Evolutionary conservation across 2,888 invertebrate genomes (phyloP).

Genomic region (Brachyptera risi): DNA sequence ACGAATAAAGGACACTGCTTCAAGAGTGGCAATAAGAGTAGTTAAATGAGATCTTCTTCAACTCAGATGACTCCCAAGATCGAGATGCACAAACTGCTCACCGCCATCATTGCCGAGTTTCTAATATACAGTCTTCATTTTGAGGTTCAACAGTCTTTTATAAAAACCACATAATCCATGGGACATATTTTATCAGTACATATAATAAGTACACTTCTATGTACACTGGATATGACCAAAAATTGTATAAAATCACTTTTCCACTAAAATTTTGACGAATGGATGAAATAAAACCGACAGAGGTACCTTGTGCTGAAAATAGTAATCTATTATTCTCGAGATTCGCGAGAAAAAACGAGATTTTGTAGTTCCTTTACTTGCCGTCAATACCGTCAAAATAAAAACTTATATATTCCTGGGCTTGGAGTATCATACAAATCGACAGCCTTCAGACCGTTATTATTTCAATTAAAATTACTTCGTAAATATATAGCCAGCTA

Average conservation of each 20-base stretch:
- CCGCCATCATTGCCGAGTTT: conserved; percentile 36
- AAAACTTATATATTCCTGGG: too few relatives aligned
- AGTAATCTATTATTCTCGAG: conserved; percentile 39
- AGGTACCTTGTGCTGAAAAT: conserved; percentile 38
- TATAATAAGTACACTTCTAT: conserved; percentile 14
- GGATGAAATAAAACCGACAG: conserved; percentile 33
- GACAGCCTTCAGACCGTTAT: too few relatives aligned
- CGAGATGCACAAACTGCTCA: conserved; percentile 34
- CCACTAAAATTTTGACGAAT: conserved; percentile 24
- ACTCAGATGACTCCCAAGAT: conserved; percentile 33
- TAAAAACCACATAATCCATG: conserved; percentile 24
- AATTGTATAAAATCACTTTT: conserved; percentile 23
- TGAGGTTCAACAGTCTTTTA: conserved; percentile 25
- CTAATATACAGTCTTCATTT: conserved; percentile 34
- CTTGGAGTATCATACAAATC: too few relatives aligned
- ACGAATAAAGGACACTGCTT: conserved; percentile 16
- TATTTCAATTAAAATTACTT: too few relatives aligned
- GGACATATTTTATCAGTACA: conserved; percentile 26
- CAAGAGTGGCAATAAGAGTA: conserved; percentile 2
- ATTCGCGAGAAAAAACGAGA: conserved; percentile 38
- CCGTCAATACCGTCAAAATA: too few relatives aligned
- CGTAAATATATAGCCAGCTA: too few relatives aligned
- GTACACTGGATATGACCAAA: conserved; percentile 21
- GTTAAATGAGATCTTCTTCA: conserved; percentile 22
- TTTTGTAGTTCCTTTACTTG: conserved; percentile 34